A percentile compares a stretch with the other conserved stretches of the same genome.
Evolutionary conservation across 2,888 invertebrate genomes (phyloP).

Genomic region (Seladonia tumulorum): DNA sequence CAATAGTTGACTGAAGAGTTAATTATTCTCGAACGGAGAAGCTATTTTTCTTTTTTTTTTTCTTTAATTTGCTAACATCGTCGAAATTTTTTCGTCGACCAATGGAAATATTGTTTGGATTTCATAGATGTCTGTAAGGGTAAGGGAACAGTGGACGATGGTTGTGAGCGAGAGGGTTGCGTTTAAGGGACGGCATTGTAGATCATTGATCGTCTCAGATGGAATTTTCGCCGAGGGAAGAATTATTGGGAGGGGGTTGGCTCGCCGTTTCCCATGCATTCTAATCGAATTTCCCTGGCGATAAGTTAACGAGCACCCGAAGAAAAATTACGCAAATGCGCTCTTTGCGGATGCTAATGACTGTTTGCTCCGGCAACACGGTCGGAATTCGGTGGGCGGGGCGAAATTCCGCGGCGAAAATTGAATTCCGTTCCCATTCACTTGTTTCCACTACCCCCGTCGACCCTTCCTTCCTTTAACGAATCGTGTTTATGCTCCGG

Average conservation of each 20-base stretch:
- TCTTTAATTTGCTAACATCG: no score
- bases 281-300: conserved; percentile 55
- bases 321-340: conserved; percentile 73
- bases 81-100: no score
- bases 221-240: neutral
- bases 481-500: neutral
- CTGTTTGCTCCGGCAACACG: conserved; percentile 68
- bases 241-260: neutral
- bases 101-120: neutral
- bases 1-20: no score
- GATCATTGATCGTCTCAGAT: neutral
- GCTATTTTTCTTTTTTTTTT: no score
- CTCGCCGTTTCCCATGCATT: conserved; percentile 21
- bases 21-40: no score
- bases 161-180: neutral
- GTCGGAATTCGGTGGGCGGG: conserved; percentile 25
- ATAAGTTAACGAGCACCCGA: conserved; percentile 57
- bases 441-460: conserved; percentile 7
- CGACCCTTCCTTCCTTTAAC: neutral
- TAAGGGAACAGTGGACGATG: neutral
- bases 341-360: conserved; percentile 71
- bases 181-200: neutral
- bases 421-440: conserved; percentile 34
- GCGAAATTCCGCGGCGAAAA: conserved; percentile 18
- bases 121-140: no score